Conservation (phyloP, 2,113 vertebrate genomes). For the Lycaon pictus region DNA sequence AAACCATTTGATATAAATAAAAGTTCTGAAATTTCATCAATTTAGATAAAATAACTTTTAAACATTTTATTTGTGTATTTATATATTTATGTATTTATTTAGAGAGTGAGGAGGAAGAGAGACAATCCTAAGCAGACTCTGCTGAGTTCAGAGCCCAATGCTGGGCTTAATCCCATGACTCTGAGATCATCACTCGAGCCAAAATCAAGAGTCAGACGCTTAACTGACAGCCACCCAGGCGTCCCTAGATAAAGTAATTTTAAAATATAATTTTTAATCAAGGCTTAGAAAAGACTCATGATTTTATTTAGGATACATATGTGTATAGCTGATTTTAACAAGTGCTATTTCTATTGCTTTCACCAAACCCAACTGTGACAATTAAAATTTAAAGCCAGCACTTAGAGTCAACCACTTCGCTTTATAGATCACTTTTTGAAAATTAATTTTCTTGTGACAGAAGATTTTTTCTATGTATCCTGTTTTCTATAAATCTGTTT, state of each 20-base stretch:
- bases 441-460: background rate
- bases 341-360: background rate
- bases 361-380: background rate
- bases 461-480: background rate
- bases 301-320: slow-evolving; percentile 5
- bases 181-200: background rate
- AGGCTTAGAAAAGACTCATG: background rate
- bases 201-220: background rate
- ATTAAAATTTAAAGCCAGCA: slow-evolving; percentile 1
- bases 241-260: background rate
- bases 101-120: background rate
- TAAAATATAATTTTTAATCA: background rate
- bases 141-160: background rate
- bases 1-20: background rate
- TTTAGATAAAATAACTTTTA: background rate
- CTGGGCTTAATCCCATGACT: background rate
- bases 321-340: background rate
- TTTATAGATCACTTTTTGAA: background rate
- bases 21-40: slow-evolving; percentile 18
- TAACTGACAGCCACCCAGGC: background rate
- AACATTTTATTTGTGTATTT: background rate
- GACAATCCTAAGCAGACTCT: background rate
- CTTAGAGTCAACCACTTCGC: background rate
- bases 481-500: background rate
- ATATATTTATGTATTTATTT: background rate